Base-by-base conservation (phyloP, 2,888 invertebrate genomes). In the Hermaeophaga mercurialis region DNA sequence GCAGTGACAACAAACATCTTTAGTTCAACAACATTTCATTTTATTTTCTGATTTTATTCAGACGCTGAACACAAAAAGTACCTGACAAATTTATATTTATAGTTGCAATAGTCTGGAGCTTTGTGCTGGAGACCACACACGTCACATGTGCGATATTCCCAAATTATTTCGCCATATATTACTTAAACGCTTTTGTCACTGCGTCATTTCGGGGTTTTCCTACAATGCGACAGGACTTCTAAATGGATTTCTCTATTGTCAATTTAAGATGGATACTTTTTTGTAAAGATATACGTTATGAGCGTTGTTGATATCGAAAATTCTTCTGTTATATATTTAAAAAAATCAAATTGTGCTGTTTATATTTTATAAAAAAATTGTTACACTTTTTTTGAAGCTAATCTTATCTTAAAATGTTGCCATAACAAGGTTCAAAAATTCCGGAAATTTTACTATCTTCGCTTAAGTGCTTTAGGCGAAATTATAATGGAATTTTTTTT, bases 131-230 rank as follows among this genome's bases (percentile, higher is more conserved):
- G 66, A 66, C 66, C 66, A 66, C 66, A 66, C 66, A 61, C 58
- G 58, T 56, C 56, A 59, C 58, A 46, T 65, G 63, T 65, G 34
- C 41, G 34, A 58, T 52, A 55, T 59, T 63, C 66, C 61, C 65
- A 63, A 63, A 66, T 66, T 65, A 66, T 65, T 61, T 63, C 60
- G 63, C 66, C 61, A 66, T 66, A 66, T 64, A 64, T 66, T 64
- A 66, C 54, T 44, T 38, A 55, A 38, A 39, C 39, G 39, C 56
- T 48, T 49, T 59, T 61, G 54, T 58, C 46, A 48, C 28, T 50
- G 12, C 38, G 43, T 43, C 49, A 41, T 38, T 61, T 50, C 36
- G 36, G 38, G 53, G 28, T 26, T 44, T 33, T 28, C 28, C 12
- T 47, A 58, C 58, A 58, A 61, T 54, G 28, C 44, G 15, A 18